Evolutionary conservation across 2,888 invertebrate species (phyloP).

Genomic region (Scaptomyza tumidula): DNA sequence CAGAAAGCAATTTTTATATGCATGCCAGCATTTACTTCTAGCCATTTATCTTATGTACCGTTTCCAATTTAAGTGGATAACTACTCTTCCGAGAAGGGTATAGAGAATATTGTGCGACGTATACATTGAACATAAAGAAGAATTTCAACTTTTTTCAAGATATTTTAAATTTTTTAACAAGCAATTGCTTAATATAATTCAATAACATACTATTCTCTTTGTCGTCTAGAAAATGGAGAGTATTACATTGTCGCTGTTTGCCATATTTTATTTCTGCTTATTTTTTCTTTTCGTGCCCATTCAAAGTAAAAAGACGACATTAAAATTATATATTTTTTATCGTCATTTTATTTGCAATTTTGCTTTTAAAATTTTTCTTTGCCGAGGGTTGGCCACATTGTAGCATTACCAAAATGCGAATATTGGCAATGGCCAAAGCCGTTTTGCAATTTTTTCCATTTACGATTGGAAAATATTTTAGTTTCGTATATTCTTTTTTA

Average conservation of each 20-base stretch:
- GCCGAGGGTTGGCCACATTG: slow-evolving; percentile 47
- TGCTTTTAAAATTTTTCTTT: slow-evolving; percentile 45
- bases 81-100: slow-evolving; percentile 14
- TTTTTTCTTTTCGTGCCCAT: slow-evolving; percentile 27
- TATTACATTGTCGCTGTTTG: slow-evolving; percentile 18
- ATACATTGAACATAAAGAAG: background rate
- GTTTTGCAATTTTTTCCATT: slow-evolving; percentile 34
- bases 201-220: background rate
- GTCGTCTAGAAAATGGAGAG: slow-evolving; percentile 14
- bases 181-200: no score
- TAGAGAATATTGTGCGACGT: background rate
- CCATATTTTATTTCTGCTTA: background rate
- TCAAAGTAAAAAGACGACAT: slow-evolving; percentile 73
- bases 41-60: slow-evolving; percentile 50
- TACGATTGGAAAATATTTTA: slow-evolving; percentile 66
- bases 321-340: slow-evolving; percentile 76
- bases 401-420: slow-evolving; percentile 22
- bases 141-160: background rate
- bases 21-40: slow-evolving; percentile 49
- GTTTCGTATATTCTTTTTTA: slow-evolving; percentile 53
- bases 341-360: slow-evolving; percentile 69
- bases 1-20: slow-evolving; percentile 65
- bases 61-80: slow-evolving; percentile 40
- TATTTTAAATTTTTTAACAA: no score
- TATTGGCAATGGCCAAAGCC: slow-evolving; percentile 38